These are phyloP conservation scores for Ginglymostoma cirratum DNA, from an alignment of 2,113 vertebrate genomes.

Conservation along the genomic window DNA sequence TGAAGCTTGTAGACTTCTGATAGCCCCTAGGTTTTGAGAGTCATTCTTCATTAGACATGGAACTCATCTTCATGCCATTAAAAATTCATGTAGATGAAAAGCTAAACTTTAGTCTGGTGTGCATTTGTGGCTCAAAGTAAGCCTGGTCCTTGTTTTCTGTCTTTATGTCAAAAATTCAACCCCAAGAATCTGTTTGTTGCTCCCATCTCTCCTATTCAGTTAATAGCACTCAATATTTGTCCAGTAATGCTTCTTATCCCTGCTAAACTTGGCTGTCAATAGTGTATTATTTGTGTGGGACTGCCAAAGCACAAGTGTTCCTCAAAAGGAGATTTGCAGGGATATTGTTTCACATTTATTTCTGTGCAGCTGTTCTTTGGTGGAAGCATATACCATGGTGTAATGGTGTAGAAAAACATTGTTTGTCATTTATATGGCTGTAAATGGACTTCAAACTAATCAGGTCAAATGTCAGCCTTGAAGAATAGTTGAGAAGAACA, in stretches of 20 bases:
- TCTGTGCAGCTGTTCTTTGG: neutral
- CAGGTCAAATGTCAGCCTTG: neutral
- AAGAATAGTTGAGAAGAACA: neutral
- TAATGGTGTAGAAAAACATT: neutral
- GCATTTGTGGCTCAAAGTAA: too few relatives aligned
- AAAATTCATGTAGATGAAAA: too few relatives aligned
- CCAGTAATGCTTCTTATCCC: neutral
- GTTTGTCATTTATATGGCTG: neutral
- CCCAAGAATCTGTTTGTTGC: neutral
- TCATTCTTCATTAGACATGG: too few relatives aligned
- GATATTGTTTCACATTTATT: neutral
- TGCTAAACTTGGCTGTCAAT: neutral
- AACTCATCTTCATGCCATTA: too few relatives aligned
- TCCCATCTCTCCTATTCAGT: neutral
- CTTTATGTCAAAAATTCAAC: too few relatives aligned
- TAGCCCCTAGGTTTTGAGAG: too few relatives aligned
- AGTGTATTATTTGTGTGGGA: neutral
- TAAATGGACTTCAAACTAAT: neutral
- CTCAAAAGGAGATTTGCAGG: neutral
- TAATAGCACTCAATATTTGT: neutral
- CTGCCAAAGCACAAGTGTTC: neutral
- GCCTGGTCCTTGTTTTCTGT: too few relatives aligned
- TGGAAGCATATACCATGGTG: neutral
- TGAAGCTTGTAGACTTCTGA: too few relatives aligned
- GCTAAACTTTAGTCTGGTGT: too few relatives aligned